phyloP scores from a whole-genome alignment of 2,797 vertebrate genomes.

The Pristis pectinata region DNA sequence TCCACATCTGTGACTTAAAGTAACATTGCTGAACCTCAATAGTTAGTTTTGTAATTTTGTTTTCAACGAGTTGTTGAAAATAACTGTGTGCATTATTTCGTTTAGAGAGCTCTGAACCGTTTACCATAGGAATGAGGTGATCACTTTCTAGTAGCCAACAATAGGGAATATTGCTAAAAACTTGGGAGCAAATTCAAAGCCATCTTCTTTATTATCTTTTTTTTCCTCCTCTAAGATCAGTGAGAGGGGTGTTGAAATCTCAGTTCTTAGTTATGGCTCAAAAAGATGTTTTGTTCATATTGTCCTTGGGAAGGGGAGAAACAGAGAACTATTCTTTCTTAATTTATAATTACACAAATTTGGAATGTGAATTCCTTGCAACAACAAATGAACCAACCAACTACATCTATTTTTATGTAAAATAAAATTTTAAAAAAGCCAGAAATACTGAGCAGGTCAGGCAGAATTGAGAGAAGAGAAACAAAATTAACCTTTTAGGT shows the following conservation, averaged over 20 bases:
- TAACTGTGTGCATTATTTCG: neutral
- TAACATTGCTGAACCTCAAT: neutral
- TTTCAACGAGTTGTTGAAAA: neutral
- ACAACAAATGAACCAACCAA: neutral
- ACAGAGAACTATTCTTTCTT: neutral
- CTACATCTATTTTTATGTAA: neutral
- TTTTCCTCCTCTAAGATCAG: no score
- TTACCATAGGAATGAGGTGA: neutral
- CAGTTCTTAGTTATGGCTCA: neutral
- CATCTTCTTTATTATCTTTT: neutral
- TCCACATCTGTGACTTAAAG: neutral
- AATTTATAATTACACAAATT: neutral
- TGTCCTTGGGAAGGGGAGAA: neutral
- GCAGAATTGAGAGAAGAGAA: no score
- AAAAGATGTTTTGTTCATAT: neutral
- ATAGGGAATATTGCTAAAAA: neutral
- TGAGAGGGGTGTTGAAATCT: neutral
- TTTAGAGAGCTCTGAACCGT: neutral
- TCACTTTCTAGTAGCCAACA: neutral
- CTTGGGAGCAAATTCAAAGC: neutral
- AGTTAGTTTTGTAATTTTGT: neutral
- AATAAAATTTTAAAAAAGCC: no score
- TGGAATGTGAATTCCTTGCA: neutral
- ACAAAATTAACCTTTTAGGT: no score
- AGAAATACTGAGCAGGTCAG: no score